Percentiles rank a stretch among this genome's conserved stretches.
These are phyloP conservation scores for Limnephilus auricula DNA, from an alignment of 2,888 invertebrate genomes.

Conservation along the genomic window DNA sequence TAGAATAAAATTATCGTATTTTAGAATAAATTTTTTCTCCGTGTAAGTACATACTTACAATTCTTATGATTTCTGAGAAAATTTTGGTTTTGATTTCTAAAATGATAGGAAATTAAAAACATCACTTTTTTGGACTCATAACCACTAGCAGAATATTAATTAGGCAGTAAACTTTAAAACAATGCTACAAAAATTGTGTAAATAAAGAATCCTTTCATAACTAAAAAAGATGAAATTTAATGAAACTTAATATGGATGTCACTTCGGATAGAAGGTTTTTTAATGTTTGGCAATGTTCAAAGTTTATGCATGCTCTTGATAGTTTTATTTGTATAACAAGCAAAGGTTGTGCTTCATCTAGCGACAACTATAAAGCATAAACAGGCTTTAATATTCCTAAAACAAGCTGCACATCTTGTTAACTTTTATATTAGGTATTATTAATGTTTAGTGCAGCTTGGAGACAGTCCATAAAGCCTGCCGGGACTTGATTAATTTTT, in stretches of 20 bases:
- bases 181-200: background rate
- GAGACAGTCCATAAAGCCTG: conserved; percentile 17
- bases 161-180: background rate
- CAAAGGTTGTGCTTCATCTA: background rate
- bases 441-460: background rate
- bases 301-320: background rate
- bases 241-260: too few species aligned
- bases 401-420: background rate
- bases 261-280: background rate
- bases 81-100: too few species aligned
- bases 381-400: background rate
- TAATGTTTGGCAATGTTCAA: background rate
- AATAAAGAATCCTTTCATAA: background rate
- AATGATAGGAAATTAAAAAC: too few species aligned
- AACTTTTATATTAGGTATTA: background rate
- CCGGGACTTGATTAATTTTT: conserved; percentile 56
- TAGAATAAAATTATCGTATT: too few species aligned
- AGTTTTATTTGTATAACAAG: background rate
- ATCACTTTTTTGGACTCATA: too few species aligned
- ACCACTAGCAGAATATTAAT: background rate
- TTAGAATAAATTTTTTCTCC: too few species aligned
- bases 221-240: too few species aligned
- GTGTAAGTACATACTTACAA: too few species aligned
- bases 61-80: too few species aligned
- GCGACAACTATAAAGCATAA: background rate